Percentiles rank a stretch among this genome's conserved stretches.
Conservation (phyloP, 2,113 vertebrate genomes). For the Cervus canadensis region DNA sequence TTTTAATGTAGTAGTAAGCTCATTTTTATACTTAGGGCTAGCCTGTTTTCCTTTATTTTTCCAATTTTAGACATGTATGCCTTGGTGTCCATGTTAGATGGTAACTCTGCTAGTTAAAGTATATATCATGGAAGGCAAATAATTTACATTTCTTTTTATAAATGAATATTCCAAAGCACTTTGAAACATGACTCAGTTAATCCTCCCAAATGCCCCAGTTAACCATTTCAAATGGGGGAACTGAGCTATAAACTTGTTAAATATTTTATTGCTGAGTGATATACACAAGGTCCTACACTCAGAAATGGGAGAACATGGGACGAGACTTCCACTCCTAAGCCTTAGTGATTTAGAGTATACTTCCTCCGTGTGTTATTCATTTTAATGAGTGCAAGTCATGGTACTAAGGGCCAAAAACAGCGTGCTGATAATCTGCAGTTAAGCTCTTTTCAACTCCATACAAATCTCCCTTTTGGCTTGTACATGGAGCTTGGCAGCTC, state of each 20-base stretch:
- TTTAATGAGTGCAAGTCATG: constrained; percentile 15
- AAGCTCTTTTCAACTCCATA: constrained; percentile 68
- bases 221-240: not conserved
- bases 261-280: not conserved
- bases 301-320: not conserved
- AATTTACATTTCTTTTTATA: not conserved
- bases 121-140: not conserved
- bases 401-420: constrained; percentile 41
- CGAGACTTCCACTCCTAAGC: not conserved
- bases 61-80: not conserved
- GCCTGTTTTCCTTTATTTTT: not conserved
- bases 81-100: not conserved
- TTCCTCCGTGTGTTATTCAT: not conserved
- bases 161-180: not conserved
- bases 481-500: constrained; percentile 69
- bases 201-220: not conserved
- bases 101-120: not conserved
- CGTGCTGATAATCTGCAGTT: constrained; percentile 69
- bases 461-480: constrained; percentile 73
- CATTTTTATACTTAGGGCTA: not conserved
- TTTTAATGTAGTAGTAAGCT: not conserved
- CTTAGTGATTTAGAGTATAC: not conserved
- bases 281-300: not conserved
- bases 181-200: not conserved
- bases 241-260: not conserved